phyloP scores from a whole-genome alignment of 2,888 invertebrate genomes.

The Alentia gelatinosa region DNA sequence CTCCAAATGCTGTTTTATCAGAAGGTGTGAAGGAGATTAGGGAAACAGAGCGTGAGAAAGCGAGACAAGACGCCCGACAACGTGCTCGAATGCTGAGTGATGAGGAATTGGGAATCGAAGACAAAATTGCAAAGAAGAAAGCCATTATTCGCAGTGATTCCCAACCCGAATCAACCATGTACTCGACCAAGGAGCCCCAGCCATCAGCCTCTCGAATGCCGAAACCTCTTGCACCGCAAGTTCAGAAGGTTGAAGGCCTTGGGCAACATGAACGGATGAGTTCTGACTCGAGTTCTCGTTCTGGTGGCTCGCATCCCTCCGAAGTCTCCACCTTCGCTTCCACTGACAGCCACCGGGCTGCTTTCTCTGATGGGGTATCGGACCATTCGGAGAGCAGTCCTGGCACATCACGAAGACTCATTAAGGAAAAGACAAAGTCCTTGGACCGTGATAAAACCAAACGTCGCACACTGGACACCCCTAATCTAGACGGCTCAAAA shows the following conservation, averaged over 20 bases:
- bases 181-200: neutral
- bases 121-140: neutral
- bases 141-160: slow-evolving; percentile 26
- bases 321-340: slow-evolving; percentile 2
- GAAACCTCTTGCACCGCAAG: slow-evolving; percentile 1
- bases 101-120: slow-evolving; percentile 85
- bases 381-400: slow-evolving; percentile 42
- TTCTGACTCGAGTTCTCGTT: slow-evolving; percentile 39
- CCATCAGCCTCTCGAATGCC: neutral
- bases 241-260: slow-evolving; percentile 16
- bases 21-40: slow-evolving; percentile 73
- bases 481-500: neutral
- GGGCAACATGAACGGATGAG: slow-evolving; percentile 15
- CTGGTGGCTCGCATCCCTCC: slow-evolving; percentile 31
- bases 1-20: slow-evolving; percentile 78
- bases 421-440: slow-evolving; percentile 25
- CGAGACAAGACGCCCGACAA: slow-evolving; percentile 84
- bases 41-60: slow-evolving; percentile 67
- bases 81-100: slow-evolving; percentile 87
- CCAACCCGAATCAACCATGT: slow-evolving; percentile 26
- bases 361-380: slow-evolving; percentile 40
- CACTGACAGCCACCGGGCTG: slow-evolving; percentile 12
- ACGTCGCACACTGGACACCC: neutral
- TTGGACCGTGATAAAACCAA: slow-evolving; percentile 35
- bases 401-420: neutral